These are phyloP conservation scores for Pterobdella sp. DNA, from an alignment of 2,888 invertebrate species.

Conservation along the genomic window DNA sequence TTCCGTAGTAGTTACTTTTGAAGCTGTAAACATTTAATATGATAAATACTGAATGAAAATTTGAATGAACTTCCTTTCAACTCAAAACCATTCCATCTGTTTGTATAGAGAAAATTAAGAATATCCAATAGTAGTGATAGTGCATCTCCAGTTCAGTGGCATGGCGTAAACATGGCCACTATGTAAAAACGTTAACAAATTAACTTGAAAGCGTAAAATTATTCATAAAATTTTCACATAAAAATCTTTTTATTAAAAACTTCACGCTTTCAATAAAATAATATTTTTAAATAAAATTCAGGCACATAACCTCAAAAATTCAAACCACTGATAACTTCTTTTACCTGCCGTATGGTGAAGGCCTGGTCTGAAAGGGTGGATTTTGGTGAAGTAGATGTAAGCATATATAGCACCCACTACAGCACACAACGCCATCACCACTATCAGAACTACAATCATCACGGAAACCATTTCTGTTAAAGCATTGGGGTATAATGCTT, in stretches of 20 bases:
- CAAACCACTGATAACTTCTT: too few relatives aligned
- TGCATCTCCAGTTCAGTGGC: too few relatives aligned
- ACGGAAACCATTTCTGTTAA: neutral
- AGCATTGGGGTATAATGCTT: neutral
- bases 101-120: too few relatives aligned
- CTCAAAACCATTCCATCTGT: too few relatives aligned
- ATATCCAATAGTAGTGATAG: too few relatives aligned
- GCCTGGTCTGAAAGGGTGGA: neutral
- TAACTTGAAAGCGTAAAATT: neutral
- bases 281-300: neutral
- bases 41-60: too few relatives aligned
- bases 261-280: neutral
- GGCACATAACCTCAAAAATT: neutral
- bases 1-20: neutral
- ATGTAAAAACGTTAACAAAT: too few relatives aligned
- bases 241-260: neutral
- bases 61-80: too few relatives aligned
- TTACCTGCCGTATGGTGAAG: neutral
- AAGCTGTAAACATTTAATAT: neutral
- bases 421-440: neutral
- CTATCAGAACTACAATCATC: neutral
- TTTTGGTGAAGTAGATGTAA: conserved; percentile 2
- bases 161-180: too few relatives aligned
- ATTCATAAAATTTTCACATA: too few relatives aligned
- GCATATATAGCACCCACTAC: neutral